Evolutionary conservation across 2,888 invertebrate genomes (phyloP), one percentile per base, ranked within the genome.

Genomic region (Apoderus coryli): DNA sequence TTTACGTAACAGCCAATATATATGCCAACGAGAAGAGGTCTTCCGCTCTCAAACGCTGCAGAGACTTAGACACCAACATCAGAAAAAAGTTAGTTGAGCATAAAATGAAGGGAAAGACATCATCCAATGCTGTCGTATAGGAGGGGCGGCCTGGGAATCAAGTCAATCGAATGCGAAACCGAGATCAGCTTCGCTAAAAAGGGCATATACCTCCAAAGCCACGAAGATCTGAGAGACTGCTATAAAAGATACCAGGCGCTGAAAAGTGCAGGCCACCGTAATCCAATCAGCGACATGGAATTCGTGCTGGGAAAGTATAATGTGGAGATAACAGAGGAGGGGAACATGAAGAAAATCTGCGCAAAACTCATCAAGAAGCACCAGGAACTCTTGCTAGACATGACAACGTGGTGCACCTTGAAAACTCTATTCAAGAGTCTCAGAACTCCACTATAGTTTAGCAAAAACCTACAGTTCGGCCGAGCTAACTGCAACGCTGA

Each of bases 331-430:
- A n/a, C n/a, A n/a, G 11, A 29, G 11, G 10, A 6, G 13, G 16
- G 10, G 7, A 11, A 15, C 27, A 4, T 4, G 4, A 14, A 13
- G 7, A 6, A 26, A 11, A 10, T 9, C 7, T 11, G 14, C 4
- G 26, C 10, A 7, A 10, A 10, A 11, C 5, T 10, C 11, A 14
- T 13, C 5, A 26, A 26, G 5, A 13, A 5, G 6, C 4, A 16
- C 27, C 14, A 27, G 27, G 6, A 5, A 27, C 10, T 27, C n/a
- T n/a, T n/a, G n/a, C n/a, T n/a, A n/a, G 43, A 10, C 43, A 44
- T 31, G 43, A 44, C 28, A 27, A 31, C 12, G 39, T 41, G 6
- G 44, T 44, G 2, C 37, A 39, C 29, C 2, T 24, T 37, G 4
- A 39, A 33, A 24, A 23, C 33, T 4, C 10, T 39, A 7, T 15